Percentiles rank a stretch among this genome's conserved stretches.
Evolutionary conservation across 2,113 vertebrate species (phyloP).

Genomic region (Petrocephalus zakoni): DNA sequence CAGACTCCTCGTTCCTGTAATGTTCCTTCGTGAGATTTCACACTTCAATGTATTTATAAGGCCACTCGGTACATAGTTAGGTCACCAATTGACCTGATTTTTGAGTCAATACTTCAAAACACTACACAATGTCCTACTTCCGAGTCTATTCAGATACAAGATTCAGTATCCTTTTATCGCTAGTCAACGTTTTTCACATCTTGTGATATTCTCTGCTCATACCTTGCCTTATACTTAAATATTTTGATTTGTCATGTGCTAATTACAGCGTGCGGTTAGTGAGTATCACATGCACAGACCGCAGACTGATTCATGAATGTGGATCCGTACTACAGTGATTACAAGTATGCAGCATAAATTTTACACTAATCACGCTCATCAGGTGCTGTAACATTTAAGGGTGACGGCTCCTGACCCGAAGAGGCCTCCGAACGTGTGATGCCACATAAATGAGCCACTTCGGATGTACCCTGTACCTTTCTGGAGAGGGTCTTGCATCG

Average conservation of each 20-base stretch:
- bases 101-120: conserved; percentile 31
- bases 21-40: conserved; percentile 30
- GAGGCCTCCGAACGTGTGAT: neutral
- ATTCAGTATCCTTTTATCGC: neutral
- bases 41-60: conserved; percentile 36
- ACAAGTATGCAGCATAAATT: neutral
- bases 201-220: neutral
- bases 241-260: neutral
- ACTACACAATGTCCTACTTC: conserved; percentile 38
- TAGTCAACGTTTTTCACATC: neutral
- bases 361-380: neutral
- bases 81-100: conserved; percentile 40
- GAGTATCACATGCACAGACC: neutral
- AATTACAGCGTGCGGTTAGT: neutral
- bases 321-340: neutral
- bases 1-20: conserved; percentile 2
- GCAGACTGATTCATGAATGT: neutral
- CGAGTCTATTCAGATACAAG: neutral
- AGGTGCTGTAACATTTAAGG: neutral
- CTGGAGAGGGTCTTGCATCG: neutral
- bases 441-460: neutral
- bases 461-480: neutral
- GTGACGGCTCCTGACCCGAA: neutral
- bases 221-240: conserved; percentile 4
- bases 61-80: conserved; percentile 42